phyloP scores from a whole-genome alignment of 2,797 vertebrate genomes.

The Etheostoma nigrum region DNA sequence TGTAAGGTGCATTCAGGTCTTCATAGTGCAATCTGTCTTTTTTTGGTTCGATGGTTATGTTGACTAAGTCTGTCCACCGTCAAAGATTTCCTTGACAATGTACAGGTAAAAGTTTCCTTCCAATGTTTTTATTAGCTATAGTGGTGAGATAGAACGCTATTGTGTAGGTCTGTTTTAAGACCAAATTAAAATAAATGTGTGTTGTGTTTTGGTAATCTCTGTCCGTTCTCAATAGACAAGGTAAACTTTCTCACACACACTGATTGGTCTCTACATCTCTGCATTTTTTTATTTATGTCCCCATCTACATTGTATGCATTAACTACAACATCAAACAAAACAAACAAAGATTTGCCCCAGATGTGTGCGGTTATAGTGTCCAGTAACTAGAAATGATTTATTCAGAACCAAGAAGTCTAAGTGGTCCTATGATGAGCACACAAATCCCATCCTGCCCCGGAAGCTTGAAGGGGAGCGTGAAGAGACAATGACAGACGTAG shows the following conservation, averaged over 20 bases:
- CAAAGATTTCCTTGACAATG: too few species aligned
- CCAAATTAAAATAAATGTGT: neutral
- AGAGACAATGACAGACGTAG: constrained; percentile 12
- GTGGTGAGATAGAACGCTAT: neutral
- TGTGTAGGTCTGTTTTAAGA: neutral
- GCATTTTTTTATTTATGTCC: neutral
- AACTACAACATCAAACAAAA: neutral
- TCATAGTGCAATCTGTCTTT: neutral
- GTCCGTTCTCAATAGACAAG: neutral
- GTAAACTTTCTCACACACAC: neutral
- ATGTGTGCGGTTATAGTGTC: neutral
- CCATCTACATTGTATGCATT: neutral
- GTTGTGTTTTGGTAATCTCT: neutral
- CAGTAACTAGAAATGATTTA: neutral
- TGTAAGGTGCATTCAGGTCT: neutral
- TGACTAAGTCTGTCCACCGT: too few species aligned
- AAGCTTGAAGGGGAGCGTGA: constrained; percentile 2
- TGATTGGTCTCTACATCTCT: neutral
- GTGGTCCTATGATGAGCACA: neutral
- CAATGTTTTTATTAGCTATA: neutral
- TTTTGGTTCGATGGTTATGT: neutral
- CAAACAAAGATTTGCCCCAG: neutral
- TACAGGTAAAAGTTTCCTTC: neutral
- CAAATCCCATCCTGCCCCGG: neutral
- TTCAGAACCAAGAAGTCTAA: neutral